Evolutionary conservation across 2,797 vertebrate genomes (phyloP).

Genomic region (Chrysocyon brachyurus): DNA sequence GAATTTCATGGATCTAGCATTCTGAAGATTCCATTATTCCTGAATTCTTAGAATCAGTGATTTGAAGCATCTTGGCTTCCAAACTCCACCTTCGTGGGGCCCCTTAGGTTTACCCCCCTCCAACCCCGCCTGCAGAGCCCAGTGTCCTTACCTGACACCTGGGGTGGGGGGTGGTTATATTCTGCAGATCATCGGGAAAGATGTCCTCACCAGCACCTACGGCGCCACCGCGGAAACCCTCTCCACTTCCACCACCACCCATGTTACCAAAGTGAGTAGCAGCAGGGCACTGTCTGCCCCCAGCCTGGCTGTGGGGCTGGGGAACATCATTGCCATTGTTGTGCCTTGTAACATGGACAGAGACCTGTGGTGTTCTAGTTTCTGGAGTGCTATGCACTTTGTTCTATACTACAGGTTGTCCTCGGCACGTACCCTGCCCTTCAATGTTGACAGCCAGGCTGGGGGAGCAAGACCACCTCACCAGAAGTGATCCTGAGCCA

Average conservation of each 20-base stretch:
- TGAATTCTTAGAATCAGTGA: slow-evolving; percentile 1
- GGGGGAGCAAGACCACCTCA: neutral
- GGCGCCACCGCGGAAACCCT: slow-evolving; percentile 94
- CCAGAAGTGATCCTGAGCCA: neutral
- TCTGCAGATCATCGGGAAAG: slow-evolving; percentile 89
- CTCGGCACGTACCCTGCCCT: neutral
- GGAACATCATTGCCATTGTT: slow-evolving; percentile 45
- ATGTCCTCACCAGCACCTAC: slow-evolving; percentile 90
- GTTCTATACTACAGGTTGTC: neutral
- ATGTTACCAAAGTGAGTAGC: slow-evolving; percentile 97
- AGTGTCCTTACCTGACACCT: slow-evolving; percentile 70
- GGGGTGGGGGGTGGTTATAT: slow-evolving; percentile 81
- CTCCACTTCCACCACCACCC: slow-evolving; percentile 98
- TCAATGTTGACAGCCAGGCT: neutral
- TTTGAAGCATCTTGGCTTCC: slow-evolving; percentile 7
- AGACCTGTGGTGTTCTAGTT: neutral
- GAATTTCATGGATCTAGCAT: slow-evolving; percentile 19
- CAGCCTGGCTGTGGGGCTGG: slow-evolving; percentile 34
- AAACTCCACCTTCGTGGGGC: neutral
- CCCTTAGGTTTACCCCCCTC: neutral
- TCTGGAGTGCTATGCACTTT: neutral
- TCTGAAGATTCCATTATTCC: slow-evolving; percentile 41
- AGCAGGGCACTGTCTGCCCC: slow-evolving; percentile 58
- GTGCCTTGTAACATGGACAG: neutral
- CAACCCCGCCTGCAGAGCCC: neutral